Conservation (phyloP, 2,888 invertebrate species). For the Teinopalpus imperialis region DNA sequence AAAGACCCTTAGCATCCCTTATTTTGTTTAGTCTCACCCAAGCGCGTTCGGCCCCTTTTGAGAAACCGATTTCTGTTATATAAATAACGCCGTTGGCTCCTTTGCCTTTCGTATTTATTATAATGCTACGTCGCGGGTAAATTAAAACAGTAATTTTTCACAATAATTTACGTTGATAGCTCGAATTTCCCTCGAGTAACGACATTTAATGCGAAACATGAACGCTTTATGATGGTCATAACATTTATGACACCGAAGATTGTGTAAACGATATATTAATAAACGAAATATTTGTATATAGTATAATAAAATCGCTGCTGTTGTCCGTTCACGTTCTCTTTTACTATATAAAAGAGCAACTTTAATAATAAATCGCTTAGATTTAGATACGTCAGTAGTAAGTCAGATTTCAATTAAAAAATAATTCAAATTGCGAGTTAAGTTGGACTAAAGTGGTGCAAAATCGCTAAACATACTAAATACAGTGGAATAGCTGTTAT, state of each 20-base stretch:
- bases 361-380: constrained; percentile 18
- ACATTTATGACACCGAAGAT: constrained; percentile 12
- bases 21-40: constrained; percentile 49
- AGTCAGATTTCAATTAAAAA: constrained; percentile 49
- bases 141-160: constrained; percentile 2
- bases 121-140: not conserved
- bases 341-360: constrained; percentile 20
- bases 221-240: constrained; percentile 20
- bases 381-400: constrained; percentile 28
- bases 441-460: constrained; percentile 29
- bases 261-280: no score
- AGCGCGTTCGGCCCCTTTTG: constrained; percentile 39
- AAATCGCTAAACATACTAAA: constrained; percentile 26
- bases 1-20: constrained; percentile 48
- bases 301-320: constrained; percentile 10
- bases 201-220: constrained; percentile 19
- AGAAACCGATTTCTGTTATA: constrained; percentile 70
- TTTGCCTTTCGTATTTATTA: constrained; percentile 26
- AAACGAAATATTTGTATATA: constrained; percentile 4
- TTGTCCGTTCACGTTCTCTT: not conserved
- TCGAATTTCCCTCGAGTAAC: constrained; percentile 4
- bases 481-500: constrained; percentile 18
- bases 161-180: constrained; percentile 5
- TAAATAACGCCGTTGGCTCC: constrained; percentile 32
- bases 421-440: constrained; percentile 35